Percentiles rank a stretch among this genome's conserved stretches.
These are phyloP conservation scores for Cheilosia variabilis DNA, from an alignment of 2,888 invertebrate species.

Conservation along the genomic window DNA sequence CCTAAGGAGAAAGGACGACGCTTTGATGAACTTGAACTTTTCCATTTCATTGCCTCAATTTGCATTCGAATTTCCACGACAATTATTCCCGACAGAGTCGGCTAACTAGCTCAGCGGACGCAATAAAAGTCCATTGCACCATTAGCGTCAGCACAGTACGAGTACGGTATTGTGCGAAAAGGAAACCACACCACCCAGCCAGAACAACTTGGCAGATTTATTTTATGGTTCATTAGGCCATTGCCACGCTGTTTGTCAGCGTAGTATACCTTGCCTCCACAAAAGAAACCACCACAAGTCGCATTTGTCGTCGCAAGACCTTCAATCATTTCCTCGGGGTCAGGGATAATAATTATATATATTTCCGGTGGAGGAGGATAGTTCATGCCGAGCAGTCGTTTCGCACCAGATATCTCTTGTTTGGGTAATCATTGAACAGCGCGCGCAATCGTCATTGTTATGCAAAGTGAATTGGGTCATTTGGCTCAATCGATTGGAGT, in stretches of 20 bases:
- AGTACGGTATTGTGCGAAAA: constrained; percentile 37
- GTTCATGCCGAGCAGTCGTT: constrained; percentile 61
- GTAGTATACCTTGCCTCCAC: constrained; percentile 12
- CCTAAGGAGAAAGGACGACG: not conserved
- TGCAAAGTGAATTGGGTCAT: constrained; percentile 69
- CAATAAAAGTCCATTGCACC: constrained; percentile 58
- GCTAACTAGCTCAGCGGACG: constrained; percentile 37
- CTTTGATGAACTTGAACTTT: constrained; percentile 50
- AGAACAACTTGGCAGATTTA: constrained; percentile 39
- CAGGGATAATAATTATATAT: constrained; percentile 62
- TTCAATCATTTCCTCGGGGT: constrained; percentile 70
- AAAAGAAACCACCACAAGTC: constrained; percentile 39
- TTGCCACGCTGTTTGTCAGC: constrained; percentile 21
- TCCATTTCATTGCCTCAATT: constrained; percentile 42
- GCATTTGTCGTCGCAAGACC: constrained; percentile 44
- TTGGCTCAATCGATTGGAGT: constrained; percentile 51
- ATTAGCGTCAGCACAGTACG: constrained; percentile 50
- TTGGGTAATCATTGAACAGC: constrained; percentile 71
- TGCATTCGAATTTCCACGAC: constrained; percentile 50
- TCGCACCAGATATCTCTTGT: constrained; percentile 42
- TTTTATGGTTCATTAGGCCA: constrained; percentile 66
- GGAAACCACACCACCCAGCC: not conserved
- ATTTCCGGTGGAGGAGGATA: constrained; percentile 2
- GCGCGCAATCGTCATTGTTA: constrained; percentile 50
- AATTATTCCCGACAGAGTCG: constrained; percentile 45